These are phyloP conservation scores for Harpalus rufipes DNA, from an alignment of 2,888 invertebrate species.

Conservation along the genomic window DNA sequence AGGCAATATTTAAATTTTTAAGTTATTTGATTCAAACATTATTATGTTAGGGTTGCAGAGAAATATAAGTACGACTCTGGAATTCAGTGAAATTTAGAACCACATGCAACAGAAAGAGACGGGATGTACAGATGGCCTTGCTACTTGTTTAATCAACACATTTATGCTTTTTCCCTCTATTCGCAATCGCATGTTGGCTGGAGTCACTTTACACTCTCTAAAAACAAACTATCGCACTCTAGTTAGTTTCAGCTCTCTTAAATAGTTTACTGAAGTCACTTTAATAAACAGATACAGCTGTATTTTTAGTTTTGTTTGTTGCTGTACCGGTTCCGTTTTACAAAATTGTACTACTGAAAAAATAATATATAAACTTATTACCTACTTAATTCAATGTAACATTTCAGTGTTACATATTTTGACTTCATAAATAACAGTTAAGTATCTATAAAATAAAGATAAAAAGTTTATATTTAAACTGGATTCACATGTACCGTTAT, in stretches of 20 bases:
- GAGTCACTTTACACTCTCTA: constrained; percentile 33
- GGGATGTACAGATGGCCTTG: constrained; percentile 35
- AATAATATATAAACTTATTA: neutral
- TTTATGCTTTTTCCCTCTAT: constrained; percentile 28
- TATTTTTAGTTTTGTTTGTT: constrained; percentile 36
- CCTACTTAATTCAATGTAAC: neutral
- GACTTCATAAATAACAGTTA: too few relatives aligned
- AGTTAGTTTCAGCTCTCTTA: neutral
- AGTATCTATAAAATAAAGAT: too few relatives aligned
- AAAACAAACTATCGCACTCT: constrained; percentile 6
- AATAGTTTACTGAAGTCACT: neutral
- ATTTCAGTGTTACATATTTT: neutral
- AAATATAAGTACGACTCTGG: too few relatives aligned
- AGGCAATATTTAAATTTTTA: too few relatives aligned
- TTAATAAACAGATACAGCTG: constrained; percentile 5
- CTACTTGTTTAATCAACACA: constrained; percentile 54
- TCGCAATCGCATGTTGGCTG: constrained; percentile 1
- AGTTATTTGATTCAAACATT: too few relatives aligned
- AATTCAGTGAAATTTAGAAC: too few relatives aligned
- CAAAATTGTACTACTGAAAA: neutral
- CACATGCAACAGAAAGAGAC: constrained; percentile 28
- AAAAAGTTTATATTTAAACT: too few relatives aligned
- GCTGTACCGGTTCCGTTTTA: neutral
- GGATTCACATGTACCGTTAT: too few relatives aligned
- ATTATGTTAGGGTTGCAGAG: too few relatives aligned